phyloP scores from a whole-genome alignment of 2,888 invertebrate genomes.

The Halictus ligatus region DNA sequence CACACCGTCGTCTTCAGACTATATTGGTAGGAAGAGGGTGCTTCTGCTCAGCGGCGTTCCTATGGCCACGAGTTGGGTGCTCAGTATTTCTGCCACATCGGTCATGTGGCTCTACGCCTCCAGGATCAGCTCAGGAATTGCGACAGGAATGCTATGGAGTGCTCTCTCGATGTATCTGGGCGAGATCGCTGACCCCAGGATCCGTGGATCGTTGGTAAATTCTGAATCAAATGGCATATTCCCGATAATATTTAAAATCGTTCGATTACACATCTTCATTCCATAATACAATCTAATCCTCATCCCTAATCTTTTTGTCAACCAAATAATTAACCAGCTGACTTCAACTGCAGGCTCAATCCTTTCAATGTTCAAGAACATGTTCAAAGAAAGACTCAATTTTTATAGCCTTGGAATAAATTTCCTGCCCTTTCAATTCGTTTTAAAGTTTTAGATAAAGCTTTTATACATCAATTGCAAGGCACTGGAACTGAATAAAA shows the following conservation, averaged over 20 bases:
- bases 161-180: constrained; percentile 77
- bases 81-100: constrained; percentile 76
- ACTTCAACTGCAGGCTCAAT: no score
- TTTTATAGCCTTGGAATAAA: no score
- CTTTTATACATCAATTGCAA: no score
- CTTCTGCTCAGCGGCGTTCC: constrained; percentile 75
- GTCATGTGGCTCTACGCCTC: constrained; percentile 79
- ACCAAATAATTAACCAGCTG: no score
- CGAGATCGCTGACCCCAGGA: constrained; percentile 81
- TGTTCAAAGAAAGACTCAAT: no score
- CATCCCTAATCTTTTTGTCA: background rate
- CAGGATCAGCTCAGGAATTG: constrained; percentile 76
- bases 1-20: constrained; percentile 70
- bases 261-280: background rate
- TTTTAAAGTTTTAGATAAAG: no score
- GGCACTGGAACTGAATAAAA: no score
- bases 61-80: constrained; percentile 77
- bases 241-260: background rate
- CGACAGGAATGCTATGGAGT: constrained; percentile 80
- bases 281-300: background rate
- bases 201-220: constrained; percentile 81
- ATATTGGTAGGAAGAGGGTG: constrained; percentile 78
- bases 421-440: no score
- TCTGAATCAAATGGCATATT: constrained; percentile 18
- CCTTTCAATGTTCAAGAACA: no score